phyloP scores from a whole-genome alignment of 37 sponge, comb jelly and placozoan genomes.

The Beroe forskalii region DNA sequence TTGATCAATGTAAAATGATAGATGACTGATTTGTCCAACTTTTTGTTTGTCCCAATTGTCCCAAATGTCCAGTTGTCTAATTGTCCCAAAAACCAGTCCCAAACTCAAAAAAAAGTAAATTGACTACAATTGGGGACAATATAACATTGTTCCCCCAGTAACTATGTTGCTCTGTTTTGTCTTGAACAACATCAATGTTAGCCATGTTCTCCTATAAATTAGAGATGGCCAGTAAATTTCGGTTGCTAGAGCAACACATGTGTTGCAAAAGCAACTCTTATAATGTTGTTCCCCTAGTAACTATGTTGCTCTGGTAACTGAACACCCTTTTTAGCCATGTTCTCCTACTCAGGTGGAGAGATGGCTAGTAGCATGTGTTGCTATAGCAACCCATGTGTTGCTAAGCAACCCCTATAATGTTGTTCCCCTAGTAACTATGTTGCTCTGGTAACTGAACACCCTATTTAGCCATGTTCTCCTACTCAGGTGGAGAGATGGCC shows the following conservation, averaged over 20 bases:
- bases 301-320: background rate
- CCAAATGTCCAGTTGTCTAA: no score
- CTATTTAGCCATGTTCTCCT: background rate
- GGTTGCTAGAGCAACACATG: background rate
- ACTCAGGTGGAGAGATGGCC: background rate
- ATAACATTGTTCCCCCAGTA: background rate
- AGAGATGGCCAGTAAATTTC: background rate
- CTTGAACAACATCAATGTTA: background rate
- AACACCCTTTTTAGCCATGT: conserved; percentile 18
- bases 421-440: no score
- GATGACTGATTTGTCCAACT: no score
- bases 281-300: background rate
- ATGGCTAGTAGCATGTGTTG: background rate
- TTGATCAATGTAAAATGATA: no score
- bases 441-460: background rate
- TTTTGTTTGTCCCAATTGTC: no score
- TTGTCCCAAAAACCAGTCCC: no score
- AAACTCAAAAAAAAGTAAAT: no score
- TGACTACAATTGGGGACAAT: no score
- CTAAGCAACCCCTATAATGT: no score
- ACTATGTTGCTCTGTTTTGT: background rate
- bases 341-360: conserved; percentile 39
- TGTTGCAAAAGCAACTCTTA: no score
- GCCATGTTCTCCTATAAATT: conserved; percentile 20
- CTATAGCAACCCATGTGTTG: background rate